These are phyloP conservation scores for Prolemur simus DNA, from an alignment of 2,113 vertebrate species.

Conservation along the genomic window DNA sequence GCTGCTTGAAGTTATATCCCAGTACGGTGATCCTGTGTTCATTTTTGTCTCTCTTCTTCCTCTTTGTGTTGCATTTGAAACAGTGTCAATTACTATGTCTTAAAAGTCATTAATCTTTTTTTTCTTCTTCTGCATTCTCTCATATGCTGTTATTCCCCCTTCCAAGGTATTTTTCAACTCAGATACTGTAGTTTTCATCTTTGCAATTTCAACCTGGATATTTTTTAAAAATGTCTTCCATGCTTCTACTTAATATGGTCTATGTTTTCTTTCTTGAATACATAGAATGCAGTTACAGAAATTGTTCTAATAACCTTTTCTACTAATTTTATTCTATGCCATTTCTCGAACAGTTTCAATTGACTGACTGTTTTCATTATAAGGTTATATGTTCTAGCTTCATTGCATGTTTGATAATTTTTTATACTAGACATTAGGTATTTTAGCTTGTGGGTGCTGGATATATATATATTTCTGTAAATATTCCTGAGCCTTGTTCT, in stretches of 20 bases:
- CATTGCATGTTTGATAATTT: background rate
- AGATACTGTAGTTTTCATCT: background rate
- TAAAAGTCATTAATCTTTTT: background rate
- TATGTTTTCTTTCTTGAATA: no score
- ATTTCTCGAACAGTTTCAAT: background rate
- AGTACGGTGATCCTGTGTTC: background rate
- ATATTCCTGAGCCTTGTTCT: background rate
- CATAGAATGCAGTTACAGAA: no score
- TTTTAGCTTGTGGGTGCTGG: background rate
- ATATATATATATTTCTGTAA: background rate
- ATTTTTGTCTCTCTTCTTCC: background rate
- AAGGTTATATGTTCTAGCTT: background rate
- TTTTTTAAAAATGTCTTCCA: no score
- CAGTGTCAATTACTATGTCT: background rate
- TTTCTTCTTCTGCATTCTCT: background rate
- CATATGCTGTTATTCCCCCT: background rate
- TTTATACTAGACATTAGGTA: background rate
- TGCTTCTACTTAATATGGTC: no score
- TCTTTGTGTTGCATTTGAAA: background rate
- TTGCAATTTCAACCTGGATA: background rate
- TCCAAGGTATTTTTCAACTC: background rate
- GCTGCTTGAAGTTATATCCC: background rate
- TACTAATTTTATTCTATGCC: background rate
- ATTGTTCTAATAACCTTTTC: no score
- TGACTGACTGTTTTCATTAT: background rate